Conservation (phyloP, 2,797 vertebrate genomes). For the Adrianichthys oophorus region DNA sequence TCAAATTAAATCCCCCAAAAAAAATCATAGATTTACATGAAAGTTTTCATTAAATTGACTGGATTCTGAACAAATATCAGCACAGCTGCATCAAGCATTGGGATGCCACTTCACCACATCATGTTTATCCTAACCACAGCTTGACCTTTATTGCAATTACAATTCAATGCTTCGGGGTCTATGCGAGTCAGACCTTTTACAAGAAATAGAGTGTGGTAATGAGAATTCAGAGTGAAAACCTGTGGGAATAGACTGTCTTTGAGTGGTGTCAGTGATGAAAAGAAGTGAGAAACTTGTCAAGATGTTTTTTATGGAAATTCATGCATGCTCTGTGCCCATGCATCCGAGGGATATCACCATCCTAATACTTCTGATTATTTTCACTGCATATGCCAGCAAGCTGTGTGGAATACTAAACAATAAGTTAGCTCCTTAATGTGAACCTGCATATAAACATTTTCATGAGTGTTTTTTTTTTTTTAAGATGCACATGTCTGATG, state of each 20-base stretch:
- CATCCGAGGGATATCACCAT: constrained; percentile 9
- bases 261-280: constrained; percentile 7
- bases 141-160: constrained; percentile 23
- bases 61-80: not conserved
- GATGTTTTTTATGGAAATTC: constrained; percentile 13
- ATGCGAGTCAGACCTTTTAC: constrained; percentile 1
- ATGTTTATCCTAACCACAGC: constrained; percentile 19
- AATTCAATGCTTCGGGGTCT: constrained; percentile 16
- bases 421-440: constrained; percentile 5
- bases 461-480: constrained; percentile 25
- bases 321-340: constrained; percentile 12
- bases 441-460: constrained; percentile 8
- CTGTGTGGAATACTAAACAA: constrained; percentile 10
- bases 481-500: constrained; percentile 6
- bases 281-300: constrained; percentile 13
- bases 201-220: constrained; percentile 12
- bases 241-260: constrained; percentile 1
- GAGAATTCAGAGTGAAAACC: constrained; percentile 7
- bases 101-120: constrained; percentile 4
- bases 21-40: too few species aligned
- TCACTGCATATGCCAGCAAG: constrained; percentile 7
- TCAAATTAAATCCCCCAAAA: not conserved
- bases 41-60: too few species aligned
- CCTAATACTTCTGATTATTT: constrained; percentile 16
- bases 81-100: constrained; percentile 9